Conservation (phyloP, 1,140 invertebrate genomes). For the Penaeus chinensis region DNA sequence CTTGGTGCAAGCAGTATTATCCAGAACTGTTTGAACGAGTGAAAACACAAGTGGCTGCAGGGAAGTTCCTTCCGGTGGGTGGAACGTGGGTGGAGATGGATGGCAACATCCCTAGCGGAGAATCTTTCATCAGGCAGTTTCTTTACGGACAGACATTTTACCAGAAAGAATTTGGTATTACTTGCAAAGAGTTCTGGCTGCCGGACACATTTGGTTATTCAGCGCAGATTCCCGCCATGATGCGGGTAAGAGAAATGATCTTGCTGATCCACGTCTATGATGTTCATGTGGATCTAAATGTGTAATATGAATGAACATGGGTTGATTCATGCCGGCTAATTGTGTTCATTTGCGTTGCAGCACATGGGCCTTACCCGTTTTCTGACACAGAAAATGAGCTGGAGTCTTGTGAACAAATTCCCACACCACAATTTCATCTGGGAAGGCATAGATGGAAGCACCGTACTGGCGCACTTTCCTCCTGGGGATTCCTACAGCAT, state of each 20-base stretch:
- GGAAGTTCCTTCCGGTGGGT: conserved; percentile 49
- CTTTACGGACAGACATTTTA: conserved; percentile 73
- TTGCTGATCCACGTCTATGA: too few relatives aligned
- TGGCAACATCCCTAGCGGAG: conserved; percentile 72
- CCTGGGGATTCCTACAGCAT: conserved; percentile 72
- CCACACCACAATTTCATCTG: conserved; percentile 74
- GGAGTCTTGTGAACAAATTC: conserved; percentile 74
- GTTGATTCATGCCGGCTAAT: too few relatives aligned
- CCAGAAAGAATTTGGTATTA: conserved; percentile 70
- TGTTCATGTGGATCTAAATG: too few relatives aligned
- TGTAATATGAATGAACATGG: too few relatives aligned
- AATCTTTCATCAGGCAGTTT: conserved; percentile 73
- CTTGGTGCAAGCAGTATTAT: conserved; percentile 72
- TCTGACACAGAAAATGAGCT: conserved; percentile 73
- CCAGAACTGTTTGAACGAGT: conserved; percentile 69
- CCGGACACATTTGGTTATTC: conserved; percentile 75
- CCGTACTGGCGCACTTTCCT: conserved; percentile 72
- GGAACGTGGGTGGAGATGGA: conserved; percentile 75
- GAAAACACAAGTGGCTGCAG: conserved; percentile 29
- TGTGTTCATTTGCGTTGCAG: conserved; percentile 51
- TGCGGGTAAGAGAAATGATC: conserved; percentile 65
- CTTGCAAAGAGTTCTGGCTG: conserved; percentile 72
- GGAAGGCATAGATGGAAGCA: conserved; percentile 72
- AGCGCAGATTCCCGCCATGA: conserved; percentile 74
- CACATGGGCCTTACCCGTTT: conserved; percentile 70